These are phyloP conservation scores for Coenonympha glycerion DNA, from an alignment of 2,888 invertebrate genomes.

Conservation along the genomic window DNA sequence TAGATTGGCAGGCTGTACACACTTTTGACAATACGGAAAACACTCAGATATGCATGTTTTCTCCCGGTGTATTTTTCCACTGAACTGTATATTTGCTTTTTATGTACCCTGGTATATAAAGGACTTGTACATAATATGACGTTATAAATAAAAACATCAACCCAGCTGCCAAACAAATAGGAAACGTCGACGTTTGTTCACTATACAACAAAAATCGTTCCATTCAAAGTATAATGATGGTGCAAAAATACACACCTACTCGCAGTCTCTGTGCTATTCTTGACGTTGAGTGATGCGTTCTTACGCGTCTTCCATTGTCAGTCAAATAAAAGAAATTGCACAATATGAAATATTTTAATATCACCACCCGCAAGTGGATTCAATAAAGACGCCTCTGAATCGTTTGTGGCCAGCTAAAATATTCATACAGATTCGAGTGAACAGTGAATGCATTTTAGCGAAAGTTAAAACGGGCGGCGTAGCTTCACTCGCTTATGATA, in stretches of 20 bases:
- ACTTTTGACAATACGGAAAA: too few species aligned
- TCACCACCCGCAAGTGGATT: conserved; percentile 60
- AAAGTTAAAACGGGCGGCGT: conserved; percentile 18
- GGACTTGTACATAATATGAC: not conserved
- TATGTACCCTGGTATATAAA: too few species aligned
- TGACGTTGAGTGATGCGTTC: conserved; percentile 74
- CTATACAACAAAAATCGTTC: conserved; percentile 68
- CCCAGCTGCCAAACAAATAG: conserved; percentile 33
- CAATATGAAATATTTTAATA: conserved; percentile 69
- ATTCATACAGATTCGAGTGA: conserved; percentile 50
- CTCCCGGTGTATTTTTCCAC: too few species aligned
- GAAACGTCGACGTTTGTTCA: conserved; percentile 53
- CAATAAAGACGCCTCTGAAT: conserved; percentile 48
- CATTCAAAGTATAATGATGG: conserved; percentile 62
- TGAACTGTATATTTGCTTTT: too few species aligned
- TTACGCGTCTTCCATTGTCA: conserved; percentile 61
- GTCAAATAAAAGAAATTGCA: conserved; percentile 65
- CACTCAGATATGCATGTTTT: too few species aligned
- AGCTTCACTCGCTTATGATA: conserved; percentile 20
- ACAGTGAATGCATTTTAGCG: conserved; percentile 39
- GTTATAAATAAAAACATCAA: not conserved
- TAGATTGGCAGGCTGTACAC: too few species aligned
- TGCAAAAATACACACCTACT: conserved; percentile 69
- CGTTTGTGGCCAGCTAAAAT: conserved; percentile 52
- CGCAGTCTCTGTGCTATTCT: conserved; percentile 41